Evolutionary conservation across 2,797 vertebrate species (phyloP).

Genomic region (Philypnodon macrostomus): DNA sequence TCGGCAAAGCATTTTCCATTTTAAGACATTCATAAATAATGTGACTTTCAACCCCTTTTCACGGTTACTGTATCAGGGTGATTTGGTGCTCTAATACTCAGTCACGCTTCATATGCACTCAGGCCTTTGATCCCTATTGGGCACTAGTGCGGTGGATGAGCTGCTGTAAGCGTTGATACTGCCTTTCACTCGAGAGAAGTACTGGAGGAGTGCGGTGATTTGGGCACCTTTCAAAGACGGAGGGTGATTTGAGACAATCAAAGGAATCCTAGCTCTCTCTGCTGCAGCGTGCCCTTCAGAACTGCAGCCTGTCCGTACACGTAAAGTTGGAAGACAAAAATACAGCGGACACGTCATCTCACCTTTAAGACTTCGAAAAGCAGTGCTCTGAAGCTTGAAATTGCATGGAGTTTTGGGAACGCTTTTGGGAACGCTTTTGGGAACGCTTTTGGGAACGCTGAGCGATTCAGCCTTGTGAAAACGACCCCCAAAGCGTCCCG

Average conservation of each 20-base stretch:
- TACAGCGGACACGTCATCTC: slow-evolving; percentile 12
- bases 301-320: slow-evolving; percentile 19
- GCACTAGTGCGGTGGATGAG: neutral
- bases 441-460: no score
- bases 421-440: no score
- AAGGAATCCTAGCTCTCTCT: slow-evolving; percentile 26
- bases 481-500: no score
- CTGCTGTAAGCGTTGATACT: slow-evolving; percentile 22
- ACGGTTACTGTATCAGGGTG: slow-evolving; percentile 7
- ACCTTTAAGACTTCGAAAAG: slow-evolving; percentile 13
- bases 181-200: slow-evolving; percentile 19
- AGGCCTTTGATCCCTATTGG: slow-evolving; percentile 24
- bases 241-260: slow-evolving; percentile 40
- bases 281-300: slow-evolving; percentile 13
- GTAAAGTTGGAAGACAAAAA: slow-evolving; percentile 26
- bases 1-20: no score
- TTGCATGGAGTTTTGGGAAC: neutral
- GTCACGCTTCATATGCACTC: slow-evolving; percentile 15
- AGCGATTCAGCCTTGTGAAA: no score
- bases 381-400: neutral
- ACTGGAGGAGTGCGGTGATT: slow-evolving; percentile 31
- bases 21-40: neutral
- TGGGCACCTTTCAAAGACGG: slow-evolving; percentile 27
- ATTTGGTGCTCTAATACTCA: slow-evolving; percentile 2
- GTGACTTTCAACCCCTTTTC: slow-evolving; percentile 3